A percentile compares a stretch with the other conserved stretches of the same genome.
phyloP scores from a whole-genome alignment of 2,113 vertebrate species.

The Albula glossodonta region DNA sequence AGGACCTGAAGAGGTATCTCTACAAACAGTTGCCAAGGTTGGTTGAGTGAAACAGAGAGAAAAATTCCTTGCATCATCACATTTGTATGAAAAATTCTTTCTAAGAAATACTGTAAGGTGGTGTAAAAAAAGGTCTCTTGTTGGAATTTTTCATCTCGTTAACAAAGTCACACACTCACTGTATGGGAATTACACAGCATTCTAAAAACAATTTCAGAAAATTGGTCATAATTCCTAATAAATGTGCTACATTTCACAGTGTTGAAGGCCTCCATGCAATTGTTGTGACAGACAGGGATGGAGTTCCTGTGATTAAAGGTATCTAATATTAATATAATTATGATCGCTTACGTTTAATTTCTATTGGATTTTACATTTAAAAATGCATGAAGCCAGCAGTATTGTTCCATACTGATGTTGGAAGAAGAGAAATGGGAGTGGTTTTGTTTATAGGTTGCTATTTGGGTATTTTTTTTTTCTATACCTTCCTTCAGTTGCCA shows the following conservation, averaged over 20 bases:
- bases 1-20: slow-evolving; percentile 92
- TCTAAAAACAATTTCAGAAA: too few relatives aligned
- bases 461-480: background rate
- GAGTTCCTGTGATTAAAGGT: slow-evolving; percentile 98
- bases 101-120: background rate
- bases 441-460: slow-evolving; percentile 2
- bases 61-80: background rate
- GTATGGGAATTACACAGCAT: too few relatives aligned
- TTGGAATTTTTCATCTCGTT: background rate
- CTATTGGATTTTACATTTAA: background rate
- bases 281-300: slow-evolving; percentile 93
- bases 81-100: background rate
- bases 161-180: background rate
- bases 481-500: slow-evolving; percentile 81
- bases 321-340: slow-evolving; percentile 26
- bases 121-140: background rate
- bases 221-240: too few relatives aligned
- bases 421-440: background rate
- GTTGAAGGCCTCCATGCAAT: slow-evolving; percentile 96
- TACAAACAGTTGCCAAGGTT: slow-evolving; percentile 96
- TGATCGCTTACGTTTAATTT: background rate
- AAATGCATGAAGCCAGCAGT: background rate
- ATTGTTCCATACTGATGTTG: background rate
- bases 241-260: slow-evolving; percentile 55
- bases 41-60: slow-evolving; percentile 25